phyloP scores from a whole-genome alignment of 2,888 invertebrate genomes.

The Lamproptera curius region DNA sequence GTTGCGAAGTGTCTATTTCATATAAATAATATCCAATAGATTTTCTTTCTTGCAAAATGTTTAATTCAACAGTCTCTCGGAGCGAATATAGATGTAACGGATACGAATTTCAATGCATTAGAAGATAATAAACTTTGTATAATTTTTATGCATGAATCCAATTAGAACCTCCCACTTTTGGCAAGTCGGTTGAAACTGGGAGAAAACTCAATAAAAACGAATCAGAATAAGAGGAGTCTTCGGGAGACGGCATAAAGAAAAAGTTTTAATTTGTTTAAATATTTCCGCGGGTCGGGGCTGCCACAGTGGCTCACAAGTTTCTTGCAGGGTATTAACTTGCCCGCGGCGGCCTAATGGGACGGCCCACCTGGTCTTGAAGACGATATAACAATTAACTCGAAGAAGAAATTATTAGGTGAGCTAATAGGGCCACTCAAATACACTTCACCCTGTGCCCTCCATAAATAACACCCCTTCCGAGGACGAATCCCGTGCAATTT shows the following conservation, averaged over 20 bases:
- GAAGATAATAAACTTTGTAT: slow-evolving; percentile 10
- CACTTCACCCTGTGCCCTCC: slow-evolving; percentile 60
- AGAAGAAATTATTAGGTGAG: slow-evolving; percentile 75
- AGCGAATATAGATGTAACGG: neutral
- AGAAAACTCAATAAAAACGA: slow-evolving; percentile 54
- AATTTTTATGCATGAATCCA: slow-evolving; percentile 30
- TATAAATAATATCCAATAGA: neutral
- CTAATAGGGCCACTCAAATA: slow-evolving; percentile 71
- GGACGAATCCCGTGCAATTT: slow-evolving; percentile 57
- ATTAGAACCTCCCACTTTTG: slow-evolving; percentile 31
- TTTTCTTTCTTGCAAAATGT: neutral
- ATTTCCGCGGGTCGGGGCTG: slow-evolving; percentile 58
- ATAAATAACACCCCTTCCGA: slow-evolving; percentile 71
- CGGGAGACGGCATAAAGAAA: slow-evolving; percentile 59
- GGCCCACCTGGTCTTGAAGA: slow-evolving; percentile 73
- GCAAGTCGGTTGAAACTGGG: slow-evolving; percentile 37
- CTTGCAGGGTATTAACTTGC: slow-evolving; percentile 59
- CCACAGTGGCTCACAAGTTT: slow-evolving; percentile 58
- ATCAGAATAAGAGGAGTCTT: slow-evolving; percentile 55
- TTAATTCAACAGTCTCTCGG: neutral
- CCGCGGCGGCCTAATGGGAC: slow-evolving; percentile 65
- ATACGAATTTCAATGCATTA: slow-evolving; percentile 8
- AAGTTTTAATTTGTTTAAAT: slow-evolving; percentile 77
- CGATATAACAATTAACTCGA: slow-evolving; percentile 74
- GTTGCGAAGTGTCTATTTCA: no score